These are phyloP conservation scores for Borostomias antarcticus DNA, from an alignment of 2,797 vertebrate species.

Conservation along the genomic window DNA sequence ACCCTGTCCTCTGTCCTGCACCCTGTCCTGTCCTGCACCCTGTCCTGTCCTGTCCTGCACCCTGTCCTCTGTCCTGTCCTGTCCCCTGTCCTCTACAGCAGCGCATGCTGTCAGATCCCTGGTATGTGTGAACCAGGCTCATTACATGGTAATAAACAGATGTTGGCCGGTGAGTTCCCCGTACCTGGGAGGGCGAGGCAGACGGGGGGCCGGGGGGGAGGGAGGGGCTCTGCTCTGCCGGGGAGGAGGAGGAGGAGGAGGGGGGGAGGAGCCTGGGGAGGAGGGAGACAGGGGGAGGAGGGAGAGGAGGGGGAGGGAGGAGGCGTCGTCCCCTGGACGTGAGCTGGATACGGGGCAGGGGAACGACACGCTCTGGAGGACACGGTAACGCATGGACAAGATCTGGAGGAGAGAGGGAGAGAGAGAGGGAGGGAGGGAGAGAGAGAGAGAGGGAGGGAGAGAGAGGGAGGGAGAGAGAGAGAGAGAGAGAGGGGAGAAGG, in stretches of 20 bases:
- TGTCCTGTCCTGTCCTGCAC: no score
- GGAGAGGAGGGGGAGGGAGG: conserved; percentile 48
- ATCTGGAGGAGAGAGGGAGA: conserved; percentile 52
- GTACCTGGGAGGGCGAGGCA: conserved; percentile 2
- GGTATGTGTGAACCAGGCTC: no score
- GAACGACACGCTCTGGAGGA: conserved; percentile 69
- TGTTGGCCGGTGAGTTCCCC: no score
- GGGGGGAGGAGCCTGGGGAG: background rate
- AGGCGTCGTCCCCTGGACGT: conserved; percentile 65
- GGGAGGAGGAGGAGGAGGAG: conserved; percentile 2
- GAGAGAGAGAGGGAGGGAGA: conserved; percentile 12
- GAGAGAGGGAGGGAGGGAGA: background rate
- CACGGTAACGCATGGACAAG: conserved; percentile 60
- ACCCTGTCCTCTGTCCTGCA: no score
- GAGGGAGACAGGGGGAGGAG: conserved; percentile 23
- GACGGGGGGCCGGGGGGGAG: conserved; percentile 20
- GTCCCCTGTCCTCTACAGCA: no score
- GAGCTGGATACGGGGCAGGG: conserved; percentile 62
- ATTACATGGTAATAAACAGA: no score
- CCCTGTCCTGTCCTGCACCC: no score
- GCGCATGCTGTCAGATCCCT: no score
- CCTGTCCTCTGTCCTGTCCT: no score
- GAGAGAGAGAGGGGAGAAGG: background rate
- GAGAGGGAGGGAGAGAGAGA: conserved; percentile 33
- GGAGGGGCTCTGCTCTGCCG: conserved; percentile 4